Conservation (phyloP, 2,113 vertebrate genomes). For the Lophochroa leadbeateri region DNA sequence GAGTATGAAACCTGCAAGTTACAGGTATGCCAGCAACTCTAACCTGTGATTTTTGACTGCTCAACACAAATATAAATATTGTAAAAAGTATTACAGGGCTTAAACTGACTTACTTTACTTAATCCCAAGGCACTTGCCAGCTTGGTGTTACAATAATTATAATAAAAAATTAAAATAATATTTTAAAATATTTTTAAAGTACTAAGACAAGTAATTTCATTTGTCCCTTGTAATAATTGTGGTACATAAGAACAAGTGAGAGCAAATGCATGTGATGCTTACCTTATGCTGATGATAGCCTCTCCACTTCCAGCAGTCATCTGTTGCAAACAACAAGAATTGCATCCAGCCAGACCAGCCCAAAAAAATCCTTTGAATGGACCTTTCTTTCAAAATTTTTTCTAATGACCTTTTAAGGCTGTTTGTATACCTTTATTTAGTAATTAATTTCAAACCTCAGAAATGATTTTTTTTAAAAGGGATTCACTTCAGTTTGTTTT, state of each 20-base stretch:
- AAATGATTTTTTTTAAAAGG: accelerated
- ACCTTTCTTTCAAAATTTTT: background rate
- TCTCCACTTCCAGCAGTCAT: background rate
- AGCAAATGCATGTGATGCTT: background rate
- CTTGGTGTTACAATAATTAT: background rate
- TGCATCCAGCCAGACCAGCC: background rate
- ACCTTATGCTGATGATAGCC: accelerated
- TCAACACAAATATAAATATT: background rate
- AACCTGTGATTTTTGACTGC: background rate
- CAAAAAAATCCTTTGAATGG: background rate
- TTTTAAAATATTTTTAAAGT: background rate
- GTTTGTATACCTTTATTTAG: background rate
- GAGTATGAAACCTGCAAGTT: background rate
- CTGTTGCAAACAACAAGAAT: background rate
- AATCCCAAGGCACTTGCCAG: no score
- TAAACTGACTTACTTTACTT: background rate
- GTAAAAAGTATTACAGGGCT: background rate
- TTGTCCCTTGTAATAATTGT: background rate
- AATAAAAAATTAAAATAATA: background rate
- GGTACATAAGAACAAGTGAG: background rate
- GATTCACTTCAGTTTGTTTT: background rate
- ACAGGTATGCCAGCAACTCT: background rate
- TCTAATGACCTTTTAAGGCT: background rate
- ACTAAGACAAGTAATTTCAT: background rate
- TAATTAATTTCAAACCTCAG: background rate